Conservation (phyloP, 2,797 vertebrate genomes). For the Sebastes iracundus region DNA sequence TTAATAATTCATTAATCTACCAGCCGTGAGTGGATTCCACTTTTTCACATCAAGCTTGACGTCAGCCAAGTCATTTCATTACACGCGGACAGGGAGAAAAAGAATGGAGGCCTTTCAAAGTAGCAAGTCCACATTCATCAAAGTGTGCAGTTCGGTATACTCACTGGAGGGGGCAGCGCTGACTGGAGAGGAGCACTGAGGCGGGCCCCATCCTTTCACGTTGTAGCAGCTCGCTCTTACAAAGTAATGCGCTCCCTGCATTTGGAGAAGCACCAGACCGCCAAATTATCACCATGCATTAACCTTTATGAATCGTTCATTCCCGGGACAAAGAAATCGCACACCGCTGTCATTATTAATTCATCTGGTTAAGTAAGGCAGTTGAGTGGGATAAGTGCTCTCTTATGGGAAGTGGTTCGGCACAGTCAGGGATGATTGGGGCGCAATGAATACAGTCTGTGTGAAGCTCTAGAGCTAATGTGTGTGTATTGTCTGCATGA, state of each 20-base stretch:
- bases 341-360: conserved; percentile 41
- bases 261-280: conserved; percentile 50
- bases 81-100: conserved; percentile 1
- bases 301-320: conserved; percentile 39
- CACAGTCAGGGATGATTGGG: not conserved
- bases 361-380: conserved; percentile 31
- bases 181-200: conserved; percentile 75
- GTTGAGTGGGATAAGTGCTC: conserved; percentile 21
- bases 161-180: conserved; percentile 84
- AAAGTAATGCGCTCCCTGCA: conserved; percentile 80
- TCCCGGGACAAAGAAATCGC: conserved; percentile 29
- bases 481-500: not conserved
- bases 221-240: conserved; percentile 82
- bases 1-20: conserved; percentile 55
- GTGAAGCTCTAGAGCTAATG: not conserved
- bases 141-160: conserved; percentile 63
- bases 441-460: not conserved
- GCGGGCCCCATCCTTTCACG: conserved; percentile 82
- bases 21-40: conserved; percentile 28
- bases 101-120: not conserved
- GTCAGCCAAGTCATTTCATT: conserved; percentile 44
- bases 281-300: conserved; percentile 55
- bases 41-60: conserved; percentile 30
- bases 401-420: conserved; percentile 21
- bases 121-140: conserved; percentile 14